Evolutionary conservation across 2,888 invertebrate genomes (phyloP), one percentile per base, ranked within the genome.

Genomic region (Eupelmus urozonus): DNA sequence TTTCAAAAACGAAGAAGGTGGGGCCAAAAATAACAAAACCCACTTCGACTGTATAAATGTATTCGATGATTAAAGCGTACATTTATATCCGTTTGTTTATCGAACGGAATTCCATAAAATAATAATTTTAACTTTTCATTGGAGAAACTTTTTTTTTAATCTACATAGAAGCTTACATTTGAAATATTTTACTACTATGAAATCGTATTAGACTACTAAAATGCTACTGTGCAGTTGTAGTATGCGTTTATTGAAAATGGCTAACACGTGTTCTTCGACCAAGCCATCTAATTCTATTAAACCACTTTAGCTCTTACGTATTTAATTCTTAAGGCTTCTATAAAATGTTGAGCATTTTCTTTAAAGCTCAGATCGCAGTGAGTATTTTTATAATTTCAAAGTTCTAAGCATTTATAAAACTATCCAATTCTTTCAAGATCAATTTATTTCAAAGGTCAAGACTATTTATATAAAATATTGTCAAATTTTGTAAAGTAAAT

Each of bases 21-120:
- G 3, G 23, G 53, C 71, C 49, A 60, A 71, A 60, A 71, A 71
- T 60, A 71, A 71, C 51, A 62, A 51, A 51, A 60, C 23, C 51
- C 23, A 34, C 70, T 60, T 62, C 5, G n/a, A 62, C 3, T 62
- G 16, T 20, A 51, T 20, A 23, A 62, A 51, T n/a, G n/a, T n/a
- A n/a, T n/a, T 53, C 11, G 42, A 57, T 69, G n/a, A 69, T 57
- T 57, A 27, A 69, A 59, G 45, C 27, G 25, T 13, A 11, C 9
- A 45, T 57, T 69, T 45, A 59, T 27, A 9, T 13, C 16, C 2
- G 4, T 53, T n/a, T 16, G 23, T 34, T 51, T 51, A 20, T 53
- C 51, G 34, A 53, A 23, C 18, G 13, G 27, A 9, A 9, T 27
- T 51, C 27, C 25, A 27, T 9, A 34, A n/a, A n/a, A 9, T 34